Evolutionary conservation across 2,113 vertebrate species (phyloP), one percentile per base, ranked within the genome.

Genomic region (Lutjanus erythropterus): DNA sequence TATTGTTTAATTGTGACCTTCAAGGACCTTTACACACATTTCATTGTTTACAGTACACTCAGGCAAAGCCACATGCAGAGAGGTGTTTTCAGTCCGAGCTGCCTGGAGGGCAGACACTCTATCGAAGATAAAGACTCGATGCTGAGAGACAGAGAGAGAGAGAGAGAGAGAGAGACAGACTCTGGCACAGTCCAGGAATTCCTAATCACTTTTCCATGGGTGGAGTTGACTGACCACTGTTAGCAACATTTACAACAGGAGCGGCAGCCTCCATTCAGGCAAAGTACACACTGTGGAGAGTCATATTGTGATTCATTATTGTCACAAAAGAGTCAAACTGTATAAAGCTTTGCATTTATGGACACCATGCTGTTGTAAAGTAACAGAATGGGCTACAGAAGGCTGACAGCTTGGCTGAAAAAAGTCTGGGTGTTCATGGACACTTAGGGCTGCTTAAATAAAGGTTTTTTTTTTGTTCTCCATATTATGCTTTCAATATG

Each of bases 141-240:
- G 37, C 62, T 29, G 31, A 65, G 15, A 52, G 33, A 49, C 18
- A 69, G 42, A 18, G 41, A 16, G 42, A 8, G 25, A 60, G 44
- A 61, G 60, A 44, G 29, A 52, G 44, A 61, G 60, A 39, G 50
- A 67, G 41, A 70, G 29, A 61, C 37, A 61, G 60, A 46, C 33
- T 59, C 29, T 50, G 69, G 65, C 56, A 59, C 62, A 55, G 49
- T 72, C 31, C 71, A 82, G 86, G 71, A 86, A 88, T 90, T 83
- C 67, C 85, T 80, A 53, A 88, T 83, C 73, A 62, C 80, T 74
- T 86, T 87, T 88, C 82, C 72, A 70, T 81, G 87, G 90, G 88
- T 64, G 80, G 90, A 83, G 81, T 33, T 72, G 77, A 59, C 39
- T 3, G 35, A 61, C 78, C 71, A 68, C 75, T 35, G 68, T 6